phyloP scores from a whole-genome alignment of 1,140 invertebrate species.

The Bilobella aurantiaca region DNA sequence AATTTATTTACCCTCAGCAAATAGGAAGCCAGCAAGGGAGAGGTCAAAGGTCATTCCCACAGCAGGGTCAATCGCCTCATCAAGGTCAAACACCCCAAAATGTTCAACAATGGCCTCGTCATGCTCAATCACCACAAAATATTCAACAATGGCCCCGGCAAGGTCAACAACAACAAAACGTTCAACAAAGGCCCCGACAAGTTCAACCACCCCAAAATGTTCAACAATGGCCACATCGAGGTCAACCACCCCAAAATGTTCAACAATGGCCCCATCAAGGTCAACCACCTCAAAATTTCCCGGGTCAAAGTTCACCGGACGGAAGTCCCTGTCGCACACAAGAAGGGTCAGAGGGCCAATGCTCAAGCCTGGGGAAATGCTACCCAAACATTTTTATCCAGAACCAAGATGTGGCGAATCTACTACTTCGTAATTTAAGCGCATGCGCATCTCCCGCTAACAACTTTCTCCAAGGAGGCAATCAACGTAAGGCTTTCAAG shows the following conservation, averaged over 20 bases:
- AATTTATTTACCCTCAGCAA: background rate
- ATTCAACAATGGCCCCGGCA: background rate
- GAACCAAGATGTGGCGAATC: background rate
- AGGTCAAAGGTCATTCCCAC: background rate
- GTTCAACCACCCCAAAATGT: background rate
- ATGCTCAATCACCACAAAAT: too few relatives aligned
- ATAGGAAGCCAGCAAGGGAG: background rate
- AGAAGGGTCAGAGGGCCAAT: background rate
- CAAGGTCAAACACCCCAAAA: too few relatives aligned
- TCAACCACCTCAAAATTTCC: too few relatives aligned
- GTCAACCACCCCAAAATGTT: too few relatives aligned
- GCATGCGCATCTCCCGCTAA: background rate
- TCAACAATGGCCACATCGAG: too few relatives aligned
- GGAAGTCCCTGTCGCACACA: background rate
- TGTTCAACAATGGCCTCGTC: too few relatives aligned
- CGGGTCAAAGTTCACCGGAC: too few relatives aligned
- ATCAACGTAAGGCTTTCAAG: too few relatives aligned
- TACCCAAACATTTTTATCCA: background rate
- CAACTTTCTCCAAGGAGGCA: too few relatives aligned
- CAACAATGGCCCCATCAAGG: too few relatives aligned
- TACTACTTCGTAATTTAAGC: background rate
- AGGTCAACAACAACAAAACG: background rate
- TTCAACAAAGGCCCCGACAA: background rate
- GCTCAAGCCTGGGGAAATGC: background rate
- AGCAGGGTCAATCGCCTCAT: too few relatives aligned